Percentiles rank a stretch among this genome's conserved stretches.
Evolutionary conservation across 2,797 vertebrate genomes (phyloP).

Genomic region (Avahi laniger): DNA sequence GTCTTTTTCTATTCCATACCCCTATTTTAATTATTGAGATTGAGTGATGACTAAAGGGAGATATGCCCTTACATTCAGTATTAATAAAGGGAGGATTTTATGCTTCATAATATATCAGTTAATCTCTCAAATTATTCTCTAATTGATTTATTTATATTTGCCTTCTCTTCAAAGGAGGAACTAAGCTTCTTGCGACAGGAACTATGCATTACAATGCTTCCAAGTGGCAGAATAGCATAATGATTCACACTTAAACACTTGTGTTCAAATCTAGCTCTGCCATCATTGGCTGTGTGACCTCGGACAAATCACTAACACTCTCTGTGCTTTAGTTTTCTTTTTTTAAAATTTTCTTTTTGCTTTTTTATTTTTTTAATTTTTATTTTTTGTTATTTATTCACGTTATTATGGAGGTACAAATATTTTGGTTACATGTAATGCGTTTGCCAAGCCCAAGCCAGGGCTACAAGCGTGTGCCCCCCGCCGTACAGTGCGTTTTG

Average conservation of each 20-base stretch:
- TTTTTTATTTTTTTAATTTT: too few species aligned
- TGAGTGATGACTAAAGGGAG: not conserved
- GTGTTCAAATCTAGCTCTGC: not conserved
- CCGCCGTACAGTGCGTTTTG: accelerated
- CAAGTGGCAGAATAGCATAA: not conserved
- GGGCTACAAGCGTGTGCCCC: too few species aligned
- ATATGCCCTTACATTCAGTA: not conserved
- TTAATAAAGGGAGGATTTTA: not conserved
- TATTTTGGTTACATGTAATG: too few species aligned
- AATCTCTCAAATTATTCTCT: not conserved
- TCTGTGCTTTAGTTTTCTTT: conserved; percentile 2
- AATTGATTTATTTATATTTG: not conserved
- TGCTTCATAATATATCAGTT: not conserved
- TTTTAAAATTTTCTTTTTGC: too few species aligned
- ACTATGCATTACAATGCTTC: not conserved
- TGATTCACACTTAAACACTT: not conserved
- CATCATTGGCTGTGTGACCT: not conserved
- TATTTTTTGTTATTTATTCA: too few species aligned
- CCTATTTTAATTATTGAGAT: not conserved
- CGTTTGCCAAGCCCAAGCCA: too few species aligned
- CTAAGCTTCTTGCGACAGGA: not conserved
- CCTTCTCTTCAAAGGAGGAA: not conserved
- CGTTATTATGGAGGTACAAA: too few species aligned
- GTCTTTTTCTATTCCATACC: not conserved
- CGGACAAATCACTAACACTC: conserved; percentile 28